A percentile compares a stretch with the other conserved stretches of the same genome.
Evolutionary conservation across 2,797 vertebrate species (phyloP).

Genomic region (Galaxias olidus): DNA sequence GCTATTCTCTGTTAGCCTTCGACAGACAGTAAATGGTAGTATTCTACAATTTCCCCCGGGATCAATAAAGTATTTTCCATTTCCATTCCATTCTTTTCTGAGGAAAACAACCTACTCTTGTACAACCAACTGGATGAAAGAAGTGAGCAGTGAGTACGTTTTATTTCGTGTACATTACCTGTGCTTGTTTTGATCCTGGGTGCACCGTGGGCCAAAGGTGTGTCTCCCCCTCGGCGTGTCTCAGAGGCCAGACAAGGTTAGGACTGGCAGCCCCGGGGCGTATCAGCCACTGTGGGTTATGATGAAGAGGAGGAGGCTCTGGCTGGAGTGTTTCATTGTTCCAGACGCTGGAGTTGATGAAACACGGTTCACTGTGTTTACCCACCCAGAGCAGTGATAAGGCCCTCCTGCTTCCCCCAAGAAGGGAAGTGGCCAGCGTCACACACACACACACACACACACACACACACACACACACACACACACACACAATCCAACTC

Average conservation of each 20-base stretch:
- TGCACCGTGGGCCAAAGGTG: too few relatives aligned
- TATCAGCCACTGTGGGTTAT: conserved; percentile 28
- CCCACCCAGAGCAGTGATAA: conserved; percentile 62
- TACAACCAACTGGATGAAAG: too few relatives aligned
- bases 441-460: neutral
- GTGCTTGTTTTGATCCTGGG: too few relatives aligned
- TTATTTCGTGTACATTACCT: too few relatives aligned
- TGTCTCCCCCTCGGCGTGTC: too few relatives aligned
- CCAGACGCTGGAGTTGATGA: conserved; percentile 50
- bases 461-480: neutral
- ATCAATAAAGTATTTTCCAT: too few relatives aligned
- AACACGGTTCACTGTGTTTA: conserved; percentile 62
- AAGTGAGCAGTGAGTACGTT: too few relatives aligned
- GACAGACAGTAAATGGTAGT: too few relatives aligned
- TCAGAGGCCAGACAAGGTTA: neutral
- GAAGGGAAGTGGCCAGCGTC: conserved; percentile 53
- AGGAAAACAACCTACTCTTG: too few relatives aligned
- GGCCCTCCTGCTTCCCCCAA: conserved; percentile 61
- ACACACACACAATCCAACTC: neutral
- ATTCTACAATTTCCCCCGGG: too few relatives aligned
- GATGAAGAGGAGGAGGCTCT: neutral
- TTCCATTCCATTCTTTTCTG: too few relatives aligned
- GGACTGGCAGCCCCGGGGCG: conserved; percentile 10
- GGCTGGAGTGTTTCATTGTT: conserved; percentile 35
- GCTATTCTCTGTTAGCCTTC: too few relatives aligned